Evolutionary conservation across 2,113 vertebrate genomes (phyloP).

Genomic region (Xenopus laevis): DNA sequence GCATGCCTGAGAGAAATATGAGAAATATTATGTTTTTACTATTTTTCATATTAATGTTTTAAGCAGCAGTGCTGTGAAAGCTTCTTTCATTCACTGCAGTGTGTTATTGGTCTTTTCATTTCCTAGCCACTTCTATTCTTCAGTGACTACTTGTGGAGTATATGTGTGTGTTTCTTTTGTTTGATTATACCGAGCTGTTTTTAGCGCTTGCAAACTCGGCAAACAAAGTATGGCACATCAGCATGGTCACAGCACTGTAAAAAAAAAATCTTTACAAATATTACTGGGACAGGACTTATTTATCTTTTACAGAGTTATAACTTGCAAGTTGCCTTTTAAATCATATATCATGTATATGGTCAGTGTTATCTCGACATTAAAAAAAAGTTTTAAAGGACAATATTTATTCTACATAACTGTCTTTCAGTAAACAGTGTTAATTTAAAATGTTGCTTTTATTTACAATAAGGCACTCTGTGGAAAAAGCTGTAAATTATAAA

Average conservation of each 20-base stretch:
- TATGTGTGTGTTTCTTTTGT: constrained; percentile 10
- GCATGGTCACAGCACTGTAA: too few species aligned
- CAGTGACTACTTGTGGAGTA: neutral
- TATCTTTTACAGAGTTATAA: too few species aligned
- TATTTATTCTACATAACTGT: constrained; percentile 25
- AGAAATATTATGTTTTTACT: neutral
- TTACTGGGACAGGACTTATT: too few species aligned
- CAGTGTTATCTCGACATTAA: neutral
- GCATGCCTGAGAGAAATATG: neutral
- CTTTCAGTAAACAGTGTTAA: constrained; percentile 4
- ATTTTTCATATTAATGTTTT: neutral
- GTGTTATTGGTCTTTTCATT: constrained; percentile 6
- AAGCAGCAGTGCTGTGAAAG: neutral
- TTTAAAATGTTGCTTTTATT: constrained; percentile 25
- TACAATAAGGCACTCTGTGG: neutral
- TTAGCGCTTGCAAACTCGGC: constrained; percentile 2
- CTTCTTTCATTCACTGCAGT: neutral
- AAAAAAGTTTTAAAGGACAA: constrained; percentile 14
- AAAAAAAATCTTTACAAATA: too few species aligned
- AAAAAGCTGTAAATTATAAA: neutral
- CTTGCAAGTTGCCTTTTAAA: too few species aligned
- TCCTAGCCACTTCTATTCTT: constrained; percentile 3
- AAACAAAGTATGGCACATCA: constrained; percentile 10
- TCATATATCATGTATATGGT: too few species aligned
- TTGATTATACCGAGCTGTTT: constrained; percentile 20